Percentiles rank a stretch among this genome's conserved stretches.
phyloP scores from a whole-genome alignment of 2,113 vertebrate species.

The Plecturocebus donacophilus region DNA sequence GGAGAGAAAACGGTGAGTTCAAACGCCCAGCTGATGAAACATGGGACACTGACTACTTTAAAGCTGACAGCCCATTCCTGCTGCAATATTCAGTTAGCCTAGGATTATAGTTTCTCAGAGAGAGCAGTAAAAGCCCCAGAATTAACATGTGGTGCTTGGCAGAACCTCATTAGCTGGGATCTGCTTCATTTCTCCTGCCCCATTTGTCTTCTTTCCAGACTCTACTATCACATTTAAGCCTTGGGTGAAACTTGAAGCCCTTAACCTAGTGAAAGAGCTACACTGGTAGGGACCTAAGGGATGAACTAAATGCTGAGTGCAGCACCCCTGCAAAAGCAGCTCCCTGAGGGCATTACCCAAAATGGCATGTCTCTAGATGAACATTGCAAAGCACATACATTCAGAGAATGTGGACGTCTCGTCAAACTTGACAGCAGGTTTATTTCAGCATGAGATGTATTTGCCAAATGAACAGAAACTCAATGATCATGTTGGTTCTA shows the following conservation, averaged over 20 bases:
- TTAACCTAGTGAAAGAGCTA: constrained; percentile 29
- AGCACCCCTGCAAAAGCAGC: neutral
- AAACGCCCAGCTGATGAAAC: neutral
- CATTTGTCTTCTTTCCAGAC: constrained; percentile 51
- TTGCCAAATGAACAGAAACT: constrained; percentile 61
- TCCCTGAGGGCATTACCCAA: neutral
- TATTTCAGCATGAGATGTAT: neutral
- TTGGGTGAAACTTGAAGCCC: constrained; percentile 43
- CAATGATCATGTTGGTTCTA: constrained; percentile 26
- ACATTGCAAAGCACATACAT: neutral
- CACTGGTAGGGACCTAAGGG: neutral
- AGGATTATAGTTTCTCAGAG: neutral
- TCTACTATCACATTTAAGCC: constrained; percentile 27
- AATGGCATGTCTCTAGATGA: neutral
- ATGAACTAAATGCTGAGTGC: neutral
- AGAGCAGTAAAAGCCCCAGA: neutral
- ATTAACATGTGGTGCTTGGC: constrained; percentile 8
- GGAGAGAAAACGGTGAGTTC: neutral
- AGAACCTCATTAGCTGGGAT: constrained; percentile 38
- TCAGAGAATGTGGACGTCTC: neutral
- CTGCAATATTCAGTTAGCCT: neutral
- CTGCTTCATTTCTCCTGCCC: constrained; percentile 34
- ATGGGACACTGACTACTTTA: neutral
- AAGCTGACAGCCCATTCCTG: neutral
- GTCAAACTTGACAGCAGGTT: constrained; percentile 55